phyloP scores from a whole-genome alignment of 1,140 invertebrate species.

The Chymomyza costata region DNA sequence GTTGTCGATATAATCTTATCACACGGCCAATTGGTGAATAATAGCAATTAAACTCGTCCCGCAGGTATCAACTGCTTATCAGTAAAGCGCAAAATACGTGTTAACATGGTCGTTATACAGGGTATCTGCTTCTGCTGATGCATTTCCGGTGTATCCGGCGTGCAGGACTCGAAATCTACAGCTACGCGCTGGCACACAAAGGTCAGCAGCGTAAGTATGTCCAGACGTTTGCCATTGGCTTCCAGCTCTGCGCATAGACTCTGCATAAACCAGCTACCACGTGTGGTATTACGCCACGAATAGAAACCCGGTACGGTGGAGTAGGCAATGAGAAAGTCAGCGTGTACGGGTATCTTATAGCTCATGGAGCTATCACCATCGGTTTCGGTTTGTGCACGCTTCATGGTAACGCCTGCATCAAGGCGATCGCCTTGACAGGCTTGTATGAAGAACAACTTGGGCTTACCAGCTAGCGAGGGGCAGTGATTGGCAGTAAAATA shows the following conservation, averaged over 20 bases:
- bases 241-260: constrained; percentile 90
- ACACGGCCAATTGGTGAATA: constrained; percentile 4
- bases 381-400: constrained; percentile 78
- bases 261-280: constrained; percentile 98
- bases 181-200: constrained; percentile 92
- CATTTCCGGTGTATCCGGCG: constrained; percentile 87
- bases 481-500: constrained; percentile 93
- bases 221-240: constrained; percentile 82
- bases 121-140: constrained; percentile 97
- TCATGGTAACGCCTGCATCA: constrained; percentile 83
- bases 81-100: constrained; percentile 84
- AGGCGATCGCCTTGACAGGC: constrained; percentile 93
- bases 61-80: constrained; percentile 74
- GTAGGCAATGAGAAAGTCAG: constrained; percentile 96
- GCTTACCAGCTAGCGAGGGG: constrained; percentile 91
- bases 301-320: constrained; percentile 95
- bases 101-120: constrained; percentile 94
- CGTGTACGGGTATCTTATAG: constrained; percentile 93
- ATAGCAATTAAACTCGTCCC: constrained; percentile 43
- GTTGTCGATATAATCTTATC: too few relatives aligned
- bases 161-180: constrained; percentile 92
- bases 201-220: constrained; percentile 91
- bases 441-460: constrained; percentile 95
- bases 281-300: constrained; percentile 96
- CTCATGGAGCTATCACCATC: constrained; percentile 80